phyloP scores from a whole-genome alignment of 2,888 invertebrate species.

The Bugulina stolonifera region DNA sequence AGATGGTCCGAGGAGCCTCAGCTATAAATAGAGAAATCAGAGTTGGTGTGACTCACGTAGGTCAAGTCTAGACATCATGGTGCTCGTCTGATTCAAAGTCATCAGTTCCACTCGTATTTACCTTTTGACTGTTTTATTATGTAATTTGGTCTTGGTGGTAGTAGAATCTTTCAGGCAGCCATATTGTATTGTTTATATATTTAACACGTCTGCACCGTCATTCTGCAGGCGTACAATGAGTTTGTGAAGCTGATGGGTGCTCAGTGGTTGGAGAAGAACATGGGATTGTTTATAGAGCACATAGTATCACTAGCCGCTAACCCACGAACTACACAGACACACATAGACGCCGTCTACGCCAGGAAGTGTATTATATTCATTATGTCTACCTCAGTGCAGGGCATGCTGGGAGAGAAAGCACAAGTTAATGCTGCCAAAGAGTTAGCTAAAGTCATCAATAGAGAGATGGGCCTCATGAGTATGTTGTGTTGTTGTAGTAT shows the following conservation, averaged over 20 bases:
- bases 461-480: slow-evolving; percentile 73
- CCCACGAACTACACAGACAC: slow-evolving; percentile 81
- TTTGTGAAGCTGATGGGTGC: slow-evolving; percentile 90
- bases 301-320: slow-evolving; percentile 84
- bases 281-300: slow-evolving; percentile 78
- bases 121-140: too few relatives aligned
- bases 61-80: too few relatives aligned
- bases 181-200: too few relatives aligned
- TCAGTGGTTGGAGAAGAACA: slow-evolving; percentile 87
- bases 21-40: slow-evolving; percentile 90
- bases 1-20: slow-evolving; percentile 90
- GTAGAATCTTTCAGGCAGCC: too few relatives aligned
- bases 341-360: slow-evolving; percentile 95
- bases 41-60: slow-evolving; percentile 91
- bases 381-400: slow-evolving; percentile 80
- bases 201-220: too few relatives aligned
- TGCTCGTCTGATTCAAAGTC: too few relatives aligned
- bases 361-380: slow-evolving; percentile 95
- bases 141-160: too few relatives aligned
- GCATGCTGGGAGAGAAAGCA: slow-evolving; percentile 92
- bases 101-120: too few relatives aligned
- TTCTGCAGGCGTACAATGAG: slow-evolving; percentile 79
- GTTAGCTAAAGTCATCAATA: slow-evolving; percentile 80
- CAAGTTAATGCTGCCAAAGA: slow-evolving; percentile 87
- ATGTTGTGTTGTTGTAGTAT: too few relatives aligned